Evolutionary conservation across 2,888 invertebrate species (phyloP), one percentile per base, ranked within the genome.

Genomic region (Apamea monoglypha): DNA sequence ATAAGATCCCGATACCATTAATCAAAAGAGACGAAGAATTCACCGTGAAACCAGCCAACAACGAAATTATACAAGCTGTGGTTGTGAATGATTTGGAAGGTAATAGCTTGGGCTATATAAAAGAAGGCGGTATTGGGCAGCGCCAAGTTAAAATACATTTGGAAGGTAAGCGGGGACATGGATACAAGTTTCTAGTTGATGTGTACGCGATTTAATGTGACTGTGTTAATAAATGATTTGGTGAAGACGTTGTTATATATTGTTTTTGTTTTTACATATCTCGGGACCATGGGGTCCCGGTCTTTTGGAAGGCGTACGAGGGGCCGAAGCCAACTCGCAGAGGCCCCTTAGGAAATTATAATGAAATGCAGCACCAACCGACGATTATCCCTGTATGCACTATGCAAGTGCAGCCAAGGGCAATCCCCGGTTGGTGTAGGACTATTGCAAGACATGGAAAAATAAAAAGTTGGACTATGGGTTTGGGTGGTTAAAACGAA

Each of bases 141-240:
- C 80, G 53, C 1, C 81, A 81, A 8, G 91, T 92, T 1, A 90
- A 90, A 0, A 89, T 93, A 4, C 88, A 87, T 61, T 80, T 93
- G 25, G 82, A 90, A 66, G 82, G 90, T 40, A 68, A 63, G 2
- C 86, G 80, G 12, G 90, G 91, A 1, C 29, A 80, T 7, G 92
- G 92, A 0, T 93, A 90, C 40, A 91, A 91, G 70, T 92, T 91
- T 32, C 12, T 90, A 14, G 84, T 93, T 0, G 83, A 92, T 56
- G 91, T 92, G 10, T 92, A 89, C 75, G 92, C 89, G 44, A 40
- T 71, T 36, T 74, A 76, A 83, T 79, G 5, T 40, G 3, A 25
- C 72, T 32, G 16, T 25, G 21, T 29, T 16, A 82, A 77, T 72
- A 71, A 63, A 63, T 66, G 14, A 10, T 44, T 59, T 32, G 12